phyloP scores from a whole-genome alignment of 2,797 vertebrate genomes.

The Gymnothorax javanicus region DNA sequence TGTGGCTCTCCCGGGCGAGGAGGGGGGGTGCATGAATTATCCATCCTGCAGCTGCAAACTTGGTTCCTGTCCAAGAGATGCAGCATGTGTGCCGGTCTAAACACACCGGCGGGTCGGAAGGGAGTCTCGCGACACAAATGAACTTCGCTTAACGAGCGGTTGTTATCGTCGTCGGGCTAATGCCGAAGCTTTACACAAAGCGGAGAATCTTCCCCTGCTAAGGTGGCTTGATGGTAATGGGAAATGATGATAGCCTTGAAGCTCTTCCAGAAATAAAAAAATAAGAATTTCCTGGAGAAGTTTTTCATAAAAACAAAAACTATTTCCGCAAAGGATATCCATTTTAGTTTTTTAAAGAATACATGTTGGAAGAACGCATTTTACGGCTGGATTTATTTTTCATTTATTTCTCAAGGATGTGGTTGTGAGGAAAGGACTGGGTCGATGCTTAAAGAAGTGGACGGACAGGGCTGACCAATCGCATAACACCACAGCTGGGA shows the following conservation, averaged over 20 bases:
- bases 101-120: slow-evolving; percentile 57
- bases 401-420: neutral
- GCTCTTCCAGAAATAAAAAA: neutral
- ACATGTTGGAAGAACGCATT: too few relatives aligned
- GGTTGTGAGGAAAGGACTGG: neutral
- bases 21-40: slow-evolving; percentile 71
- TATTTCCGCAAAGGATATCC: neutral
- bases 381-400: too few relatives aligned
- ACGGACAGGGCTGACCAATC: neutral
- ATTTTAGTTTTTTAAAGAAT: neutral
- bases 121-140: slow-evolving; percentile 65
- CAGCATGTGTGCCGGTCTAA: slow-evolving; percentile 52
- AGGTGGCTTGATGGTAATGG: neutral
- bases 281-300: neutral
- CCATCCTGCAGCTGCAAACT: slow-evolving; percentile 75
- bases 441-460: neutral
- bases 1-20: slow-evolving; percentile 78
- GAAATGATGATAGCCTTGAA: neutral
- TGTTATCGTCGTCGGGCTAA: slow-evolving; percentile 3
- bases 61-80: slow-evolving; percentile 77
- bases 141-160: slow-evolving; percentile 44
- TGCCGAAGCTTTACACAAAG: neutral
- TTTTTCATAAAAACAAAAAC: neutral
- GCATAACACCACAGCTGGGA: too few relatives aligned
- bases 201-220: neutral